phyloP scores from a whole-genome alignment of 2,888 invertebrate species.

The Spodoptera exigua region DNA sequence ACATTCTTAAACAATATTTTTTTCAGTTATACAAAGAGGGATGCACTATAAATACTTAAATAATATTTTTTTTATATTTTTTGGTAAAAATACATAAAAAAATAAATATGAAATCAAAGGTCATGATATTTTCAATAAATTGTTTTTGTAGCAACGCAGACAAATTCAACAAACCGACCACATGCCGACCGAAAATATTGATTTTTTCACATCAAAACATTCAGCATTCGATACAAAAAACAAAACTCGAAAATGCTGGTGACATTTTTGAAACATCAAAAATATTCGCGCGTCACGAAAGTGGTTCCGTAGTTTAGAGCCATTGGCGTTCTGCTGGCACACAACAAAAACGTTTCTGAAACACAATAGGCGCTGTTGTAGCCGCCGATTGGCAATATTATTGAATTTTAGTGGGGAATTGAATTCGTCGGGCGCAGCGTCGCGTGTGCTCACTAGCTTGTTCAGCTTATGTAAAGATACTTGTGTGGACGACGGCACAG shows the following conservation, averaged over 20 bases:
- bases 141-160: neutral
- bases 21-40: too few relatives aligned
- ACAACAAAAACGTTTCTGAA: constrained; percentile 59
- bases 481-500: constrained; percentile 26
- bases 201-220: constrained; percentile 18
- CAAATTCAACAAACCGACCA: too few relatives aligned
- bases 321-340: constrained; percentile 38
- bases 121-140: neutral
- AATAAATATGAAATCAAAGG: neutral
- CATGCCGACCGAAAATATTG: neutral
- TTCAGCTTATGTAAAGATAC: constrained; percentile 35
- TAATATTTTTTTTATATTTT: too few relatives aligned
- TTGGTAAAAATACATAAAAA: neutral
- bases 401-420: constrained; percentile 65
- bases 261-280: constrained; percentile 29
- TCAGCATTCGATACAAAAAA: constrained; percentile 8
- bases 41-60: too few relatives aligned
- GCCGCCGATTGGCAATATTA: constrained; percentile 67
- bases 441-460: constrained; percentile 34
- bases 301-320: constrained; percentile 45
- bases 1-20: too few relatives aligned
- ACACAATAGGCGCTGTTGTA: constrained; percentile 60
- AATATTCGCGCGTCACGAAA: constrained; percentile 39
- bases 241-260: constrained; percentile 14
- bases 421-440: constrained; percentile 56